Percentiles rank a stretch among this genome's conserved stretches.
phyloP scores from a whole-genome alignment of 2,888 invertebrate species.

The Poecilus cupreus region DNA sequence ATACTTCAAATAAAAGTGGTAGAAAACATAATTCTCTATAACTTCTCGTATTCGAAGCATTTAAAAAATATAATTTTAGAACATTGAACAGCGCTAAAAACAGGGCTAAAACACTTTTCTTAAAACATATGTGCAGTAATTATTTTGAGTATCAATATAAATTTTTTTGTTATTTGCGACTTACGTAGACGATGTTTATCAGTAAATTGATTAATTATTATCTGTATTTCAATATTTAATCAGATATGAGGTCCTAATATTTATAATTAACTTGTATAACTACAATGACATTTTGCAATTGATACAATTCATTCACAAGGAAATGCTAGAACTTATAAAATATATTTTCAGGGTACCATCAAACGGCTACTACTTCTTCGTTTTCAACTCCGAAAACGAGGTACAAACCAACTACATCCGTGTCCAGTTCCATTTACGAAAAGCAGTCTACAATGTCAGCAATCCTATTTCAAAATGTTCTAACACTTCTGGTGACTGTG shows the following conservation, averaged over 20 bases:
- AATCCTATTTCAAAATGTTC: constrained; percentile 78
- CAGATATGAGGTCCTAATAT: neutral
- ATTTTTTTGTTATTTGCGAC: too few relatives aligned
- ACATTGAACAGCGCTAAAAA: too few relatives aligned
- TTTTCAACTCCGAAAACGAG: constrained; percentile 88
- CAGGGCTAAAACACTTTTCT: too few relatives aligned
- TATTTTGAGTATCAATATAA: neutral
- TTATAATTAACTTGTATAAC: neutral
- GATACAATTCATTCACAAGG: neutral
- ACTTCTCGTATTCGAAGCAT: too few relatives aligned
- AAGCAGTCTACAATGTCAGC: constrained; percentile 82
- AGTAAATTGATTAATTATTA: neutral
- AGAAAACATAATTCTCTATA: too few relatives aligned
- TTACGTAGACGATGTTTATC: neutral
- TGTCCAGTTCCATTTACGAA: constrained; percentile 81
- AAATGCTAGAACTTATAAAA: neutral
- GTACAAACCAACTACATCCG: constrained; percentile 82
- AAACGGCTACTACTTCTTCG: constrained; percentile 88
- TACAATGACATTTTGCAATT: neutral
- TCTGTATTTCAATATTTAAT: too few relatives aligned
- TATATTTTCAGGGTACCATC: constrained; percentile 77
- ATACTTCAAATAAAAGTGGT: too few relatives aligned
- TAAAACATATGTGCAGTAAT: too few relatives aligned
- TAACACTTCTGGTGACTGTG: constrained; percentile 79
- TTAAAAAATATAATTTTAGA: too few relatives aligned